Evolutionary conservation across 2,888 invertebrate species (phyloP).

Genomic region (Macrophya alboannulata): DNA sequence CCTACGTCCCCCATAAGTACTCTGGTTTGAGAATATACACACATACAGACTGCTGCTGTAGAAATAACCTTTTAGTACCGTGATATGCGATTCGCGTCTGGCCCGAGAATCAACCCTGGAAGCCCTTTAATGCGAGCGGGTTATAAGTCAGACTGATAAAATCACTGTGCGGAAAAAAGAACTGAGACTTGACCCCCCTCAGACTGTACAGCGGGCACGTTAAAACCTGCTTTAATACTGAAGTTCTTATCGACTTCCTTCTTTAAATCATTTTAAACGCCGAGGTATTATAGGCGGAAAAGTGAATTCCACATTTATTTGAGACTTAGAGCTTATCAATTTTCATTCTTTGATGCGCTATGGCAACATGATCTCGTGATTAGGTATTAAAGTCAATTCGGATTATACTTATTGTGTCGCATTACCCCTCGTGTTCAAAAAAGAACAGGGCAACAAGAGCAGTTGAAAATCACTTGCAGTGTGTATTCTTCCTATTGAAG

Average conservation of each 20-base stretch:
- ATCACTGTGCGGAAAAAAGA: neutral
- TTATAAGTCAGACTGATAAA: constrained; percentile 43
- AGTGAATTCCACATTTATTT: too few species aligned
- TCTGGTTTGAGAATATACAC: neutral
- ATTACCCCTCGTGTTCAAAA: neutral
- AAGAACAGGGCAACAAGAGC: neutral
- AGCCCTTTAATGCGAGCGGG: constrained; percentile 30
- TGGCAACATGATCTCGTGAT: neutral
- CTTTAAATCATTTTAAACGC: neutral
- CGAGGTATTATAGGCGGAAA: neutral
- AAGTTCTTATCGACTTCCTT: neutral
- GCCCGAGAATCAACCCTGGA: constrained; percentile 36
- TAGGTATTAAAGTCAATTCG: neutral
- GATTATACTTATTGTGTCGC: neutral
- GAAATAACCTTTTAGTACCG: constrained; percentile 15
- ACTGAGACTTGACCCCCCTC: neutral
- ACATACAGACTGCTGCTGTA: neutral
- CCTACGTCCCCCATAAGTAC: constrained; percentile 32
- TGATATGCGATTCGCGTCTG: constrained; percentile 43
- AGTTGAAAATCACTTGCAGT: neutral
- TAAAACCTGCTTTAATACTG: neutral
- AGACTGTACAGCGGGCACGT: neutral
- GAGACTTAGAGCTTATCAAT: neutral
- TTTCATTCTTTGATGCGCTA: neutral
- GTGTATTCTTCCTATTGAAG: constrained; percentile 13